Conservation (phyloP, 2,797 vertebrate genomes). For the Phoebastria nigripes region DNA sequence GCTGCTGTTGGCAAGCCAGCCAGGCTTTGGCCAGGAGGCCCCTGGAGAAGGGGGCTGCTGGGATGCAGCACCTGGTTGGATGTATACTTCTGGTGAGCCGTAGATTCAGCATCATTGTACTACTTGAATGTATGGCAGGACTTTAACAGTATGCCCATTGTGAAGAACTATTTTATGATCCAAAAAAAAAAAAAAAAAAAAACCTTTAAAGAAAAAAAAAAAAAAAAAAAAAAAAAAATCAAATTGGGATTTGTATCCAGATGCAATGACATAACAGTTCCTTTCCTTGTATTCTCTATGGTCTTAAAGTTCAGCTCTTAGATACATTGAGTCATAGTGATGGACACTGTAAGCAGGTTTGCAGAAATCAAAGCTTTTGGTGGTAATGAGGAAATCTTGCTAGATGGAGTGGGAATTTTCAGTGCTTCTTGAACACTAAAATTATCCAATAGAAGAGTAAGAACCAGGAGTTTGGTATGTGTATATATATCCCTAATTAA, state of each 20-base stretch:
- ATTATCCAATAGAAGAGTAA: neutral
- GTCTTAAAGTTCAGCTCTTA: neutral
- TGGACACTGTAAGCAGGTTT: neutral
- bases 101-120: neutral
- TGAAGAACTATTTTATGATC: neutral
- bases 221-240: neutral
- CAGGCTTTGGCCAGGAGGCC: neutral
- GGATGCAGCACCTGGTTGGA: neutral
- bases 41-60: neutral
- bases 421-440: neutral
- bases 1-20: neutral
- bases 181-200: too few relatives aligned
- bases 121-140: neutral
- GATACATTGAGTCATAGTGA: neutral
- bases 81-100: neutral
- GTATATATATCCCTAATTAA: neutral
- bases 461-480: neutral
- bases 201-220: too few relatives aligned
- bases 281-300: neutral
- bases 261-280: neutral
- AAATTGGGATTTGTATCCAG: neutral
- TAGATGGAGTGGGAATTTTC: neutral
- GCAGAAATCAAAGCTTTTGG: neutral
- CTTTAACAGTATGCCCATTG: neutral
- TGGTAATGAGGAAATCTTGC: neutral